Evolutionary conservation across 2,113 vertebrate species (phyloP), one percentile per base, ranked within the genome.

Genomic region (Ranitomeya variabilis): DNA sequence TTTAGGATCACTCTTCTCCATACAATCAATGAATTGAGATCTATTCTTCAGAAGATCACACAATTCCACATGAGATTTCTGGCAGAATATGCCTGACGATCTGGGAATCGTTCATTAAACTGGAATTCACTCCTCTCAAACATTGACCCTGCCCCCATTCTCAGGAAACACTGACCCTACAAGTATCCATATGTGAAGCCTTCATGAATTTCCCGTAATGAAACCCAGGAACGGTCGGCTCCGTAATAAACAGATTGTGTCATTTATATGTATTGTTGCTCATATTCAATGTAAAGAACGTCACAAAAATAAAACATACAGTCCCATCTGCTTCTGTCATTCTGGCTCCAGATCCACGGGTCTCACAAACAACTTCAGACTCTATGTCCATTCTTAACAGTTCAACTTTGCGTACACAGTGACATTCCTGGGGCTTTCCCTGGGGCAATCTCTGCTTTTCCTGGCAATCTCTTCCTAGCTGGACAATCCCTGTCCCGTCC

Each of bases 1-100:
- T 73, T 3, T 23, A 85, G 83, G 83, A 73, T 85, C 51, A 55
- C 83, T 59, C 83, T 85, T 69, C 54, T 74, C 52, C 64, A 26
- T 21, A 69, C 83, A 16, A 57, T 85, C n/a, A 16, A 74, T n/a
- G 69, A 85, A 14, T 52, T 85, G 23, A 74, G 19, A 57, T 57
- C 52, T 15, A 85, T 85, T 26, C 26, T 77, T 16, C 23, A 77
- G 15, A 21, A 31, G 12, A 79, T 86, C 23, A 31, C n/a, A 15
- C 57, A 79, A n/a, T 79, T 87, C 59, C 86, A 87, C 19, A 14
- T 1, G 13, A 78, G 13, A 5, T 79, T 87, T 57, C 18, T 55
- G n/a, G 6, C 21, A 45, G 73, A 80, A 71, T 87, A 69, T 80
- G 52, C 21, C 13, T 79, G 52, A 66, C 6, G 37, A 31, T 31